phyloP scores from a whole-genome alignment of 2,113 vertebrate genomes.

The Pituophis catenifer region DNA sequence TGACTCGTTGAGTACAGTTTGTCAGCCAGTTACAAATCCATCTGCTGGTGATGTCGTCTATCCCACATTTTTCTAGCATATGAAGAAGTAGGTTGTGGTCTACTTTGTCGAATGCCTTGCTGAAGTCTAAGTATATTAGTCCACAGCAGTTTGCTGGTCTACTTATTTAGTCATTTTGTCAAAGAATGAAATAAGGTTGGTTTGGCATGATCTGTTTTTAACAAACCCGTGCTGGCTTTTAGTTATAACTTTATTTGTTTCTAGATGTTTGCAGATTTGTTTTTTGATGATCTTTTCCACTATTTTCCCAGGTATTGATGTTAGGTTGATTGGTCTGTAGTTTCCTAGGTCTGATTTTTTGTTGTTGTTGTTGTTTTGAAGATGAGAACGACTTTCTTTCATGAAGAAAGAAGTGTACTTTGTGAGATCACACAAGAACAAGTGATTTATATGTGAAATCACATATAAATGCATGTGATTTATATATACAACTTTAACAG shows the following conservation, averaged over 20 bases:
- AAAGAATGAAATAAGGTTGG: neutral
- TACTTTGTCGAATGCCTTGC: too few relatives aligned
- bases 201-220: neutral
- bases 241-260: neutral
- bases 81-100: too few relatives aligned
- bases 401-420: neutral
- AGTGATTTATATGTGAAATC: neutral
- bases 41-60: too few relatives aligned
- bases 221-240: neutral
- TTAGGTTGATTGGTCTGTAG: neutral
- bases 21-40: too few relatives aligned
- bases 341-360: neutral
- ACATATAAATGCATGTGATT: neutral
- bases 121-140: too few relatives aligned
- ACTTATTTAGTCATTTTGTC: neutral
- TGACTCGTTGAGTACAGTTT: too few relatives aligned
- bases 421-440: neutral
- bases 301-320: neutral
- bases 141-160: neutral
- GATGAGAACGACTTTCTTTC: neutral
- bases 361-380: neutral
- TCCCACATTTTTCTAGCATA: too few relatives aligned
- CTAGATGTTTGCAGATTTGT: neutral
- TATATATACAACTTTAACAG: neutral
- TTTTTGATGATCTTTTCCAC: neutral